Evolutionary conservation across 2,888 invertebrate genomes (phyloP).

Genomic region (Monoplex corrugatus): DNA sequence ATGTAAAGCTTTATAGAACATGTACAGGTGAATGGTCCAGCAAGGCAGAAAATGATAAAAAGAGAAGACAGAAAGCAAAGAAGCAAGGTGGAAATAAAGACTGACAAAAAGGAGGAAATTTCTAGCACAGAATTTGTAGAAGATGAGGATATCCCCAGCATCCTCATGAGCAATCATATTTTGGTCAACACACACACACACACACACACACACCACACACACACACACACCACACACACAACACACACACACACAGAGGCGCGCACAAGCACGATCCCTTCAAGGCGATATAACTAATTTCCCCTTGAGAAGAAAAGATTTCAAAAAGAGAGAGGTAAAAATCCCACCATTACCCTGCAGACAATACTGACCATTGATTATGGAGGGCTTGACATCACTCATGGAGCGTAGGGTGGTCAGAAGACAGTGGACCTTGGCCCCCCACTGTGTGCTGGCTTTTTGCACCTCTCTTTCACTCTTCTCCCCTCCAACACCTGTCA

Average conservation of each 20-base stretch:
- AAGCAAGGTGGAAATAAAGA: too few relatives aligned
- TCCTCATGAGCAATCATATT: too few relatives aligned
- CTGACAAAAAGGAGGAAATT: too few relatives aligned
- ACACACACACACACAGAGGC: too few relatives aligned
- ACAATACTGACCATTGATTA: constrained; percentile 48
- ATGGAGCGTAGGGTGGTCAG: constrained; percentile 48
- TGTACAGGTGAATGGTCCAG: too few relatives aligned
- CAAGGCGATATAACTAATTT: too few relatives aligned
- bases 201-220: background rate
- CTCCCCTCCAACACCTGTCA: constrained; percentile 31
- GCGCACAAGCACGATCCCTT: too few relatives aligned
- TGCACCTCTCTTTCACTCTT: constrained; percentile 34
- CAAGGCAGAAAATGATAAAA: too few relatives aligned
- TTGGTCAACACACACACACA: background rate
- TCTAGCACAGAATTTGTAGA: too few relatives aligned
- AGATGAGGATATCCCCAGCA: too few relatives aligned
- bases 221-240: background rate
- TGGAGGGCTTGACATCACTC: constrained; percentile 51
- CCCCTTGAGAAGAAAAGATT: background rate
- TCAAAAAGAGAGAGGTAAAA: background rate
- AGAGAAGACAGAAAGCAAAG: too few relatives aligned
- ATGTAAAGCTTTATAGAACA: too few relatives aligned
- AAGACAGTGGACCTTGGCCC: constrained; percentile 53
- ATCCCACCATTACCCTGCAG: background rate
- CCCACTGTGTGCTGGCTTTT: constrained; percentile 48